These are phyloP conservation scores for Meiosimyza platycephala DNA, from an alignment of 2,888 invertebrate genomes.

Conservation along the genomic window DNA sequence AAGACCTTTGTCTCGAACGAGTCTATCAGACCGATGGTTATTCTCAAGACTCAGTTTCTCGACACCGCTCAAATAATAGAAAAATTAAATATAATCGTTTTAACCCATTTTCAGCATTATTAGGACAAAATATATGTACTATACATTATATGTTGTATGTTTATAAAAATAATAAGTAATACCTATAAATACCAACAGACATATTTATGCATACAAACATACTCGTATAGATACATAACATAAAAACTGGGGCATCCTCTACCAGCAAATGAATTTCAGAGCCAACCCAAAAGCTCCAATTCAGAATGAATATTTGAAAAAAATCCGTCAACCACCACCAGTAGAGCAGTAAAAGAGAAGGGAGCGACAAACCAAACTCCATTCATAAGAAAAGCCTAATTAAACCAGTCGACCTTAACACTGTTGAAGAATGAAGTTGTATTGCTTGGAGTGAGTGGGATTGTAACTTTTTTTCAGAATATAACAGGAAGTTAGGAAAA, in stretches of 20 bases:
- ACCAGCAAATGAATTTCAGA: constrained; percentile 10
- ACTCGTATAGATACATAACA: background rate
- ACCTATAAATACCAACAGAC: constrained; percentile 8
- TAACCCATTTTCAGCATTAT: background rate
- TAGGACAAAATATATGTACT: constrained; percentile 1
- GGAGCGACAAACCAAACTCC: constrained; percentile 23
- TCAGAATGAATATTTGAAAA: constrained; percentile 7
- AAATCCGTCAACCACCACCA: background rate
- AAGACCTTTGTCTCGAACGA: no score
- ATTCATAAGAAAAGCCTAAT: constrained; percentile 23
- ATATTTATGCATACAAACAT: constrained; percentile 23
- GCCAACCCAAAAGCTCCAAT: constrained; percentile 8
- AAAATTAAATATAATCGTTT: no score
- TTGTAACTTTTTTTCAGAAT: background rate
- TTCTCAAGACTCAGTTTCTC: no score
- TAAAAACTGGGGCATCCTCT: background rate
- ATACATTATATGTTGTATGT: constrained; percentile 14
- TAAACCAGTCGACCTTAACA: background rate
- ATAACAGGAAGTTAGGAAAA: constrained; percentile 1
- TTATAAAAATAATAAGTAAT: constrained; percentile 1
- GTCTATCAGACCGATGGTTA: no score
- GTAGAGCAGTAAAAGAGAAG: background rate
- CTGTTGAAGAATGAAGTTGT: constrained; percentile 5
- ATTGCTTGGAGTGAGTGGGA: background rate
- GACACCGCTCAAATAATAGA: no score